Conservation (phyloP, 2,888 invertebrate genomes). For the Catocala fraxini region DNA sequence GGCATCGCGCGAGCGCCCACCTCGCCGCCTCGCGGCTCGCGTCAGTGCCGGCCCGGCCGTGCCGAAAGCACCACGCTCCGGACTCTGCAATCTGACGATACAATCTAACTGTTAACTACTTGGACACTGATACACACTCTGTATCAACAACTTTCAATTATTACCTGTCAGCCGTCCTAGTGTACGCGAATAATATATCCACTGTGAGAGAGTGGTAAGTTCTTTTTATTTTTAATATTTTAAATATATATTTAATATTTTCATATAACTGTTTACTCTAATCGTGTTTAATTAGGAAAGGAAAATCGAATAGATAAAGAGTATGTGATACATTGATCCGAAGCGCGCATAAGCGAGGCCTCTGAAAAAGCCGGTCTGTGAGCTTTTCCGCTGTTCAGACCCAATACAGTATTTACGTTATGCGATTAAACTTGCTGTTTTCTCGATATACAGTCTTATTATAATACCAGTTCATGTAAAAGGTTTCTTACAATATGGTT, state of each 20-base stretch:
- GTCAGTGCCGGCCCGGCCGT: slow-evolving; percentile 88
- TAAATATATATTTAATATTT: slow-evolving; percentile 18
- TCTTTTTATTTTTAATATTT: slow-evolving; percentile 34
- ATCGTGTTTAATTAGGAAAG: slow-evolving; percentile 1
- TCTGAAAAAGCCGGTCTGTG: slow-evolving; percentile 73
- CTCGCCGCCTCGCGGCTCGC: slow-evolving; percentile 64
- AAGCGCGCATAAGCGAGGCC: slow-evolving; percentile 56
- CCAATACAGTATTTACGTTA: slow-evolving; percentile 32
- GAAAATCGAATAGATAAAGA: slow-evolving; percentile 1
- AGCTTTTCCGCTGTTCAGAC: slow-evolving; percentile 73
- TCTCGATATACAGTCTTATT: not conserved
- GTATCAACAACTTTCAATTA: slow-evolving; percentile 63
- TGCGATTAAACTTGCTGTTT: slow-evolving; percentile 19
- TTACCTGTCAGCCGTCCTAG: slow-evolving; percentile 64
- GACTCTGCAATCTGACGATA: slow-evolving; percentile 50
- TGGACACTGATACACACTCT: slow-evolving; percentile 74
- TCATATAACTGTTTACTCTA: slow-evolving; percentile 5
- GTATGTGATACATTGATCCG: slow-evolving; percentile 23
- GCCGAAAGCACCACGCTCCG: slow-evolving; percentile 83
- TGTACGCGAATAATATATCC: slow-evolving; percentile 70
- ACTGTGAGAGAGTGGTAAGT: slow-evolving; percentile 77
- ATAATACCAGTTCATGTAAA: not conserved
- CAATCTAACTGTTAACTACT: slow-evolving; percentile 62
- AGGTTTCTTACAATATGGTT: no score
- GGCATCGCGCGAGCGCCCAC: slow-evolving; percentile 65